Conservation (phyloP, 2,888 invertebrate genomes). For the Troilus luridus region DNA sequence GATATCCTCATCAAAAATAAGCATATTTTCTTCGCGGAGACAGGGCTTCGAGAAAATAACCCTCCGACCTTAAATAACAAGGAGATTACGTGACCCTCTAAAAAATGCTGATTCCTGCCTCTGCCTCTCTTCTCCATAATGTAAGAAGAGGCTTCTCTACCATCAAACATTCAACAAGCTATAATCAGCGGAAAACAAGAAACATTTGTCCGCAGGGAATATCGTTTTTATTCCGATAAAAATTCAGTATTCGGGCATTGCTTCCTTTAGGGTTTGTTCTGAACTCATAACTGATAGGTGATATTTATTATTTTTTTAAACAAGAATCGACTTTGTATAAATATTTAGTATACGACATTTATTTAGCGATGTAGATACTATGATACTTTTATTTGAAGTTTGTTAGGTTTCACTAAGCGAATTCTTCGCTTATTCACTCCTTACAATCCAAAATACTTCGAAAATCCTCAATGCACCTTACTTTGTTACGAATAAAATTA, state of each 20-base stretch:
- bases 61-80: constrained; percentile 47
- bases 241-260: background rate
- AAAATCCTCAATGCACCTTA: no score
- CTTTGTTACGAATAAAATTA: no score
- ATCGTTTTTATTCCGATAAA: background rate
- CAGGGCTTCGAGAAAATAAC: background rate
- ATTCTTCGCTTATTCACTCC: no score
- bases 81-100: constrained; percentile 51
- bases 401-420: no score
- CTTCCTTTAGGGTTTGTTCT: background rate
- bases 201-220: background rate
- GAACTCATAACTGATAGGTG: background rate
- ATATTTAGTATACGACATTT: no score
- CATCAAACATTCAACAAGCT: constrained; percentile 26
- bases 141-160: background rate
- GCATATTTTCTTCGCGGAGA: background rate
- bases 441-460: no score
- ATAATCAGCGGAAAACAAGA: background rate
- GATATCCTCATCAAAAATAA: constrained; percentile 17
- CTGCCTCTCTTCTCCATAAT: background rate
- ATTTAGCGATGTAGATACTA: no score
- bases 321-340: no score
- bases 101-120: constrained; percentile 54
- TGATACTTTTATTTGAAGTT: no score
- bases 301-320: no score